phyloP scores from a whole-genome alignment of 2,888 invertebrate genomes.

The Helicoverpa assulta region DNA sequence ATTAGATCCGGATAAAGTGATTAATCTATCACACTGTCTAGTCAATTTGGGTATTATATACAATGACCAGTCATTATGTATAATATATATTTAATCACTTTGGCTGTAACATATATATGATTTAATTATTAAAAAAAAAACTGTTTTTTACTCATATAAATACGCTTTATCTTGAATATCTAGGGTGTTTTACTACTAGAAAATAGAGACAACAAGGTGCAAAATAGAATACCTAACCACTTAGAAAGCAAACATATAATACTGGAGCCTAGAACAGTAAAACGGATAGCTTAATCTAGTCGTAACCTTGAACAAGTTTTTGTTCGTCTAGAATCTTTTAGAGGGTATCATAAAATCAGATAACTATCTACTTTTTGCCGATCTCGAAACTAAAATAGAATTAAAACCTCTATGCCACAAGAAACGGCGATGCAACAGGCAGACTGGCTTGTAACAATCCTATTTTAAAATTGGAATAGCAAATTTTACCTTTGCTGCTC shows the following conservation, averaged over 20 bases:
- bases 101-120: too few relatives aligned
- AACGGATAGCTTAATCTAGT: constrained; percentile 34
- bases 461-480: neutral
- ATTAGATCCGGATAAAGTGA: too few relatives aligned
- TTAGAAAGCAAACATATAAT: neutral
- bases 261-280: constrained; percentile 43
- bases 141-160: too few relatives aligned
- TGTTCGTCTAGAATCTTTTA: constrained; percentile 40
- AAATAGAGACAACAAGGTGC: neutral
- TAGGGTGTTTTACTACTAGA: neutral
- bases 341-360: constrained; percentile 34
- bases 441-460: neutral
- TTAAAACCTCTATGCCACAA: neutral
- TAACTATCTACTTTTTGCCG: neutral
- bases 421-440: neutral
- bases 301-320: constrained; percentile 38
- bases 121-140: too few relatives aligned
- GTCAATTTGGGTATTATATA: too few relatives aligned
- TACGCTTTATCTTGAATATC: too few relatives aligned
- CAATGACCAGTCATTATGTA: too few relatives aligned
- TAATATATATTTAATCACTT: too few relatives aligned
- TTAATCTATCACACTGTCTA: too few relatives aligned
- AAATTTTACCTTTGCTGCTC: neutral
- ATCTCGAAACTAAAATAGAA: neutral
- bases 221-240: neutral